phyloP scores from a whole-genome alignment of 2,888 invertebrate genomes.

The Thera britannica region DNA sequence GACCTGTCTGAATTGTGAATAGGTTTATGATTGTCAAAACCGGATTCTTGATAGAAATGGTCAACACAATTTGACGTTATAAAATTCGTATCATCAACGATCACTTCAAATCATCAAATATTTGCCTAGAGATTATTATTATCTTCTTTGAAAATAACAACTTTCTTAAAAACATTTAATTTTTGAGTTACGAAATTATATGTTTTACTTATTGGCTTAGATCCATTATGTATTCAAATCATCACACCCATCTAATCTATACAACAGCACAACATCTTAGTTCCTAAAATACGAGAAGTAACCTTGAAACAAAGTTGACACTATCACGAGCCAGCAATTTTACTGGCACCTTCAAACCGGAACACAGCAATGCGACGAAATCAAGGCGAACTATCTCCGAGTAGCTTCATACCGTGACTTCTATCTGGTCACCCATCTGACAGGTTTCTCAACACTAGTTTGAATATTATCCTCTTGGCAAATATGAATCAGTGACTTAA shows the following conservation, averaged over 20 bases:
- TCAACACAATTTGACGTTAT: no score
- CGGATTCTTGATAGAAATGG: not conserved
- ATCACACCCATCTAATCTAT: no score
- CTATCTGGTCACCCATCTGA: conserved; percentile 1
- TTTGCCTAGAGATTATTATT: no score
- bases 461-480: not conserved
- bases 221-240: no score
- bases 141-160: no score
- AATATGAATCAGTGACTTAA: not conserved
- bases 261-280: not conserved
- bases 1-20: not conserved
- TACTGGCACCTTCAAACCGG: not conserved
- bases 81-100: no score
- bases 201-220: no score
- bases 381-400: not conserved
- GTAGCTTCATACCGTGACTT: conserved; percentile 3
- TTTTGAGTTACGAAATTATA: no score
- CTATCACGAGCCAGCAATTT: not conserved
- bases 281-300: not conserved
- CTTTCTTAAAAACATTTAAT: no score
- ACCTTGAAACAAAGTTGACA: not conserved
- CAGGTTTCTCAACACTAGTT: not conserved
- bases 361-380: conserved; percentile 4
- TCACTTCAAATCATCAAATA: no score
- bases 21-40: not conserved